Conservation (phyloP, 2,113 vertebrate genomes). For the Hyperopisus bebe region DNA sequence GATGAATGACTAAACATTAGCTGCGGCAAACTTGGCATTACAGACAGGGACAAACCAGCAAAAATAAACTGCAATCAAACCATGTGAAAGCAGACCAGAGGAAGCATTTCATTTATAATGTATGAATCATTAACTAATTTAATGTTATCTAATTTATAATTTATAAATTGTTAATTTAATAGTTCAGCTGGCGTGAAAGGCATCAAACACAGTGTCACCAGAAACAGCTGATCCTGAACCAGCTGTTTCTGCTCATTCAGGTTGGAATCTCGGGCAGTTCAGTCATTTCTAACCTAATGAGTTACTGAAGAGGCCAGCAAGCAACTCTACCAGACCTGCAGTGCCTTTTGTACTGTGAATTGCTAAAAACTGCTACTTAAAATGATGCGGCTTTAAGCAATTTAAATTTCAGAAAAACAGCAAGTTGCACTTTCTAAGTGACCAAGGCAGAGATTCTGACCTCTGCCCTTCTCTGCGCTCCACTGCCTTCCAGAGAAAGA, state of each 20-base stretch:
- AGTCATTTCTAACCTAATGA: not conserved
- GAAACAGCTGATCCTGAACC: not conserved
- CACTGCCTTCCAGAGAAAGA: not conserved
- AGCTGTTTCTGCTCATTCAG: not conserved
- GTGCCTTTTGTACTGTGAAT: not conserved
- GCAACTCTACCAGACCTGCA: not conserved
- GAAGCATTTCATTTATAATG: not conserved
- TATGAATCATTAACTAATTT: not conserved
- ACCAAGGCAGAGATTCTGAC: not conserved
- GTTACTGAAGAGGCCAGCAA: not conserved
- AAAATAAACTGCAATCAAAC: not conserved
- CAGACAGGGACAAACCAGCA: not conserved
- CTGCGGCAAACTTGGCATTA: not conserved
- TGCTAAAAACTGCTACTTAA: not conserved
- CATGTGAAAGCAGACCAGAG: not conserved
- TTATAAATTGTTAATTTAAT: not conserved
- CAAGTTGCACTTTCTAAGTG: not conserved
- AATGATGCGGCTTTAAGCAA: not conserved
- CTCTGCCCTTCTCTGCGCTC: not conserved
- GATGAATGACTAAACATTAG: not conserved
- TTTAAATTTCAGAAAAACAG: not conserved
- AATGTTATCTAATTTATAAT: not conserved
- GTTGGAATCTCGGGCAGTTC: not conserved
- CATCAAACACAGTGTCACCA: not conserved
- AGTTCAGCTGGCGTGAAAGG: not conserved